Evolutionary conservation across 2,888 invertebrate species (phyloP), one percentile per base, ranked within the genome.

Genomic region (Rhamnusium bicolor): DNA sequence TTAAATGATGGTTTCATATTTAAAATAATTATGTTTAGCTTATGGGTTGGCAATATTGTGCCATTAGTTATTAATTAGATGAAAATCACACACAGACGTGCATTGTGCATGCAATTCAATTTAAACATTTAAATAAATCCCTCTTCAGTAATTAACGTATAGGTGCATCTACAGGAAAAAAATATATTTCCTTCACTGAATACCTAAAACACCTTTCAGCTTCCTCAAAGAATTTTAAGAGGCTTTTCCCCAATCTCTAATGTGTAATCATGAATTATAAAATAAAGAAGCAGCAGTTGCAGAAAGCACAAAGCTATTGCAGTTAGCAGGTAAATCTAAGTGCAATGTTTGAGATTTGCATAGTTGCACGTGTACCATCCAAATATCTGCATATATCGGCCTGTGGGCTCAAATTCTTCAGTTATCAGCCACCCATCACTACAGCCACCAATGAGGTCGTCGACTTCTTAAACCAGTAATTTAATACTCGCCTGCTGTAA

Each of bases 361-460:
- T 73, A 63, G 60, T 40, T 69, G 65, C 67, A 72, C 69, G 68
- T 69, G 56, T 74, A 75, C 68, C 75, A 76, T 76, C 80, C 81
- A 75, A 81, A 81, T 81, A 81, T 81, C 81, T 81, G 81, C 81
- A 81, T 80, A 81, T 78, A 79, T 77, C 78, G 76, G 76, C 80
- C 78, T 77, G 76, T 81, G 78, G 80, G 80, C 79, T 79, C 75
- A 73, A 81, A 80, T 80, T 79, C 80, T 79, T 75, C 69, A 77
- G 73, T 78, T 80, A 79, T 76, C 79, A 75, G 75, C 79, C 80
- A 79, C 81, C 79, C 81, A 80, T 81, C 77, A 69, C 74, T 67
- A 73, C 73, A 81, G 75, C 79, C 79, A 79, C 81, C 80, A 81
- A 80, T 79, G 80, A 79, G 82, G 82, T 82, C 82, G 73, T 79